Evolutionary conservation across 1,140 invertebrate species (phyloP).

Genomic region (Magallana ariakensis): DNA sequence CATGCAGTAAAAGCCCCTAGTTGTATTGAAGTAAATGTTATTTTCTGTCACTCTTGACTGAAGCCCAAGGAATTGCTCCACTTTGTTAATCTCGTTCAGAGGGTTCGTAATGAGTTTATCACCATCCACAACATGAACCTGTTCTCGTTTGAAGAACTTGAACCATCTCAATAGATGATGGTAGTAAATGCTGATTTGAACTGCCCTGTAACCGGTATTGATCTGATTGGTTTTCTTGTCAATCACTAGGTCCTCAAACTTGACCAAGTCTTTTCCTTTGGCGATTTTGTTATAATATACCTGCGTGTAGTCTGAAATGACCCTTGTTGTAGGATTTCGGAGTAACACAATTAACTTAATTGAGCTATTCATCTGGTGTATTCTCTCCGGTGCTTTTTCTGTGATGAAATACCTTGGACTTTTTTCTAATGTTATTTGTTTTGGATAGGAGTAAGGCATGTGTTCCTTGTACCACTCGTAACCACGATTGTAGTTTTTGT

Average conservation of each 20-base stretch:
- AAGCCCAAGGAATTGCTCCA: conserved; percentile 76
- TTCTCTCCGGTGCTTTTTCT: conserved; percentile 88
- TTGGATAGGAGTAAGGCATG: conserved; percentile 75
- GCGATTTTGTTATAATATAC: conserved; percentile 73
- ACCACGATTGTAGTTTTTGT: conserved; percentile 77
- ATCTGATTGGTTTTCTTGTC: conserved; percentile 69
- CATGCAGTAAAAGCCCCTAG: conserved; percentile 81
- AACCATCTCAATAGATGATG: conserved; percentile 77
- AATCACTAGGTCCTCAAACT: conserved; percentile 75
- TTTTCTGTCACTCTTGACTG: conserved; percentile 68
- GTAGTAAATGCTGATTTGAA: conserved; percentile 78
- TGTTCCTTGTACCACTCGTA: conserved; percentile 80
- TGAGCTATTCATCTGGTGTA: conserved; percentile 92
- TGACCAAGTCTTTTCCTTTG: conserved; percentile 71
- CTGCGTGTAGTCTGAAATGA: conserved; percentile 96
- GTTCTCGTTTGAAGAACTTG: conserved; percentile 70
- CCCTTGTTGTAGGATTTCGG: conserved; percentile 92
- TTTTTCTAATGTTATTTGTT: conserved; percentile 81
- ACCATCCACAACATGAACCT: conserved; percentile 77
- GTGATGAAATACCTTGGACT: conserved; percentile 82
- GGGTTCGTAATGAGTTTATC: conserved; percentile 75
- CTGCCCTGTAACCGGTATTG: conserved; percentile 72
- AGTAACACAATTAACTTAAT: conserved; percentile 93
- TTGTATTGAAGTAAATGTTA: conserved; percentile 78
- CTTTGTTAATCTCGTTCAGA: conserved; percentile 70